A percentile compares a stretch with the other conserved stretches of the same genome.
Evolutionary conservation across 2,888 invertebrate genomes (phyloP).

Genomic region (Gymnocheta viridis): DNA sequence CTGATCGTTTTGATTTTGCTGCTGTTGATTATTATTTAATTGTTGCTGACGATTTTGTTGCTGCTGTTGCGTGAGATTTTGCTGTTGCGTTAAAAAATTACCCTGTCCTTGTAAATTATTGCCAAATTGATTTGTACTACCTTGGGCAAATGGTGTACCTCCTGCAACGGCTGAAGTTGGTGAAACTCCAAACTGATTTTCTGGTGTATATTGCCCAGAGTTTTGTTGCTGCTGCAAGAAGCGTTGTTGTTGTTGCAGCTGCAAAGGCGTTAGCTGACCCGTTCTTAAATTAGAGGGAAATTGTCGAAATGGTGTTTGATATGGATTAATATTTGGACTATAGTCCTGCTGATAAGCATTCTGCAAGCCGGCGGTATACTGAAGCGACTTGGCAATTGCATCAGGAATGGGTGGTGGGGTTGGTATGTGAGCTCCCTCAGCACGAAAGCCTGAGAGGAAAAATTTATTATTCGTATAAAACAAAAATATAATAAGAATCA

Average conservation of each 20-base stretch:
- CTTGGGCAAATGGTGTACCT: constrained; percentile 43
- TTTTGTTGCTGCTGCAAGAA: constrained; percentile 74
- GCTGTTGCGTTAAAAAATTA: constrained; percentile 66
- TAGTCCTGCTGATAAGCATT: constrained; percentile 77
- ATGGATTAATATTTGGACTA: constrained; percentile 80
- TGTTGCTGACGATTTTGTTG: constrained; percentile 71
- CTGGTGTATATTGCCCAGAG: constrained; percentile 79
- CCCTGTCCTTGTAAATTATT: constrained; percentile 54
- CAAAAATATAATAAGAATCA: neutral
- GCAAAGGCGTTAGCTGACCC: constrained; percentile 75
- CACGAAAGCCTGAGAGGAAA: constrained; percentile 77
- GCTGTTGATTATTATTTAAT: constrained; percentile 68
- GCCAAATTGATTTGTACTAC: constrained; percentile 71
- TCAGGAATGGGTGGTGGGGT: constrained; percentile 80
- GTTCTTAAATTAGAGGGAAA: constrained; percentile 75
- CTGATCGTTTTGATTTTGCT: constrained; percentile 75
- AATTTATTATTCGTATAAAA: neutral
- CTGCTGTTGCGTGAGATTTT: constrained; percentile 73
- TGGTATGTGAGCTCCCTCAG: constrained; percentile 81
- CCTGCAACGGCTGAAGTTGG: constrained; percentile 71
- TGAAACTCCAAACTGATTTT: constrained; percentile 74
- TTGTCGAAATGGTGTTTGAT: constrained; percentile 79
- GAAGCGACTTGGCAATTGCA: constrained; percentile 78
- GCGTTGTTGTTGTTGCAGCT: constrained; percentile 75
- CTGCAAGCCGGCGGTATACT: constrained; percentile 75